These are phyloP conservation scores for Phortica okadai DNA, from an alignment of 2,888 invertebrate genomes.

Conservation along the genomic window DNA sequence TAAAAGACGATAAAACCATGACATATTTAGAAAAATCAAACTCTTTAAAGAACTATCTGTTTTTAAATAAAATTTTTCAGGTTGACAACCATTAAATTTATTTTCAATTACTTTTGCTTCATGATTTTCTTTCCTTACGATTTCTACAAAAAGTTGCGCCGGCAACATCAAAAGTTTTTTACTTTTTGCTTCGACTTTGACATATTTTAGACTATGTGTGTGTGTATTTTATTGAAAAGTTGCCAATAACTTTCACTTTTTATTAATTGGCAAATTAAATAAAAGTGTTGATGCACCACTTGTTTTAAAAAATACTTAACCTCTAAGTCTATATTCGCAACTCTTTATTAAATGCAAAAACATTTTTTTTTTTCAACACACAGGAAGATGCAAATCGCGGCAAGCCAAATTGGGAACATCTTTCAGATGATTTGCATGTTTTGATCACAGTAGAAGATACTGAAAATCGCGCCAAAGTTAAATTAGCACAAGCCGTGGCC, in stretches of 20 bases:
- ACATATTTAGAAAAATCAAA: too few species aligned
- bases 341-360: slow-evolving; percentile 45
- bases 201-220: background rate
- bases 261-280: background rate
- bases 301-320: slow-evolving; percentile 1
- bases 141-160: background rate
- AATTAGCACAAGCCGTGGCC: slow-evolving; percentile 96
- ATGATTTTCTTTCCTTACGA: too few species aligned
- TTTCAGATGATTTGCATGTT: slow-evolving; percentile 99
- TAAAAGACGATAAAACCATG: too few species aligned
- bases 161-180: background rate
- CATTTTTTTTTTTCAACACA: slow-evolving; percentile 36
- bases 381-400: slow-evolving; percentile 99
- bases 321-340: background rate
- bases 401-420: slow-evolving; percentile 99
- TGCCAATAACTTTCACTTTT: slow-evolving; percentile 24
- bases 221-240: background rate
- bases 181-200: background rate
- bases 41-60: too few species aligned
- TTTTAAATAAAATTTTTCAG: too few species aligned
- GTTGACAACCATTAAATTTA: too few species aligned
- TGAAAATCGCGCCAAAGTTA: slow-evolving; percentile 95
- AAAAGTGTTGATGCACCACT: background rate
- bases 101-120: too few species aligned
- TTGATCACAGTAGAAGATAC: slow-evolving; percentile 99